These are phyloP conservation scores for Dichetophora obliterata DNA, from an alignment of 2,888 invertebrate species.

Conservation along the genomic window DNA sequence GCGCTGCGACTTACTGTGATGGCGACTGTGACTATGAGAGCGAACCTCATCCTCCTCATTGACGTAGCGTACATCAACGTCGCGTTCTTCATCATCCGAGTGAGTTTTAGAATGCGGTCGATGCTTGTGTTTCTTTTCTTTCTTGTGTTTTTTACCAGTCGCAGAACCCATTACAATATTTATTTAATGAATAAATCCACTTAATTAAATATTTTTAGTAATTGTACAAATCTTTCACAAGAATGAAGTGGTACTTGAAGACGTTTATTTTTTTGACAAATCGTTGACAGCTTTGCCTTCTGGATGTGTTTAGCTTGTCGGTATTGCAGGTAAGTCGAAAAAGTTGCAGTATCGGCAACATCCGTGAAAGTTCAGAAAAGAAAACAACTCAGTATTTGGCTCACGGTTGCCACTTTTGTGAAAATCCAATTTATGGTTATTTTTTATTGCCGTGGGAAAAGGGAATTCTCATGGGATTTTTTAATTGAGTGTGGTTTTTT, in stretches of 20 bases:
- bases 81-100: slow-evolving; percentile 46
- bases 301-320: too few relatives aligned
- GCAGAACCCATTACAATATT: slow-evolving; percentile 65
- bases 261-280: too few relatives aligned
- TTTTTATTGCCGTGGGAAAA: too few relatives aligned
- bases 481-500: too few relatives aligned
- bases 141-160: slow-evolving; percentile 68
- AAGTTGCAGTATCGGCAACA: too few relatives aligned
- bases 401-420: too few relatives aligned
- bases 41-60: slow-evolving; percentile 49
- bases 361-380: too few relatives aligned
- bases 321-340: too few relatives aligned
- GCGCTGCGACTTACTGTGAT: slow-evolving; percentile 31
- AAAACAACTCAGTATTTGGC: too few relatives aligned
- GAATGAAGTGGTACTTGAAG: background rate
- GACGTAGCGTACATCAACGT: slow-evolving; percentile 19
- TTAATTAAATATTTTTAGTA: background rate
- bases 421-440: too few relatives aligned
- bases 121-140: slow-evolving; percentile 66
- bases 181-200: background rate
- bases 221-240: background rate
- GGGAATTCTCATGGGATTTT: too few relatives aligned
- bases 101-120: slow-evolving; percentile 20
- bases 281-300: too few relatives aligned
- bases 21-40: slow-evolving; percentile 49